Conservation (phyloP, 2,797 vertebrate species). For the Emys orbicularis region DNA sequence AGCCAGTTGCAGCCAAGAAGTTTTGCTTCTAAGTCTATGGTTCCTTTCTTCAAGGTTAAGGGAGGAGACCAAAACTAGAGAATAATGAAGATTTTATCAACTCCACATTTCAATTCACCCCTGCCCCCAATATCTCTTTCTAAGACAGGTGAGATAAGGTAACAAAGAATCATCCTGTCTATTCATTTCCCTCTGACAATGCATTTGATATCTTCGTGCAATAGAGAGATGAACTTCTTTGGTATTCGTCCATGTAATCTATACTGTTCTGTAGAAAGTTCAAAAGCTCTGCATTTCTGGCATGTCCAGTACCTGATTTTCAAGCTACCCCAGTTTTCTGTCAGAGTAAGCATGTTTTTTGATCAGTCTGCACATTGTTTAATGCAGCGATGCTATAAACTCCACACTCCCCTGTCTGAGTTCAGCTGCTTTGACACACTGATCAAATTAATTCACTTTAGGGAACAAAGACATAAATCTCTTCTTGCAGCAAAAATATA, state of each 20-base stretch:
- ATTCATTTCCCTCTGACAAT: not conserved
- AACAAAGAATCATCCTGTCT: not conserved
- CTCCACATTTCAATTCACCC: not conserved
- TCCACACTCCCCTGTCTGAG: not conserved
- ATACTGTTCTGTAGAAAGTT: not conserved
- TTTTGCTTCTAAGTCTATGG: not conserved
- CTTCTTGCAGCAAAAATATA: not conserved
- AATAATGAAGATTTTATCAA: not conserved
- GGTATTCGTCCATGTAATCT: not conserved
- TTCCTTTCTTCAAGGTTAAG: not conserved
- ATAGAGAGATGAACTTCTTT: not conserved
- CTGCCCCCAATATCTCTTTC: not conserved
- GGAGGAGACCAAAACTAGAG: not conserved
- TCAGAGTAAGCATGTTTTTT: rapidly evolving
- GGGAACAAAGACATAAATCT: not conserved
- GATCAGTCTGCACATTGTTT: rapidly evolving
- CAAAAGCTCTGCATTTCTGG: not conserved
- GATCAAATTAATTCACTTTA: not conserved
- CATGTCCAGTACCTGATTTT: too few relatives aligned
- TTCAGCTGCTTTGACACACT: not conserved
- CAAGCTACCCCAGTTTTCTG: not conserved
- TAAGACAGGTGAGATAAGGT: not conserved
- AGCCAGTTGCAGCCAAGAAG: not conserved
- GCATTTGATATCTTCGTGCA: not conserved
- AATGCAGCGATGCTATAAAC: not conserved